Percentiles rank a stretch among this genome's conserved stretches.
Conservation (phyloP, 30 jellyfish, hydroid and myxozoan species). For the Aurelia aurita region DNA sequence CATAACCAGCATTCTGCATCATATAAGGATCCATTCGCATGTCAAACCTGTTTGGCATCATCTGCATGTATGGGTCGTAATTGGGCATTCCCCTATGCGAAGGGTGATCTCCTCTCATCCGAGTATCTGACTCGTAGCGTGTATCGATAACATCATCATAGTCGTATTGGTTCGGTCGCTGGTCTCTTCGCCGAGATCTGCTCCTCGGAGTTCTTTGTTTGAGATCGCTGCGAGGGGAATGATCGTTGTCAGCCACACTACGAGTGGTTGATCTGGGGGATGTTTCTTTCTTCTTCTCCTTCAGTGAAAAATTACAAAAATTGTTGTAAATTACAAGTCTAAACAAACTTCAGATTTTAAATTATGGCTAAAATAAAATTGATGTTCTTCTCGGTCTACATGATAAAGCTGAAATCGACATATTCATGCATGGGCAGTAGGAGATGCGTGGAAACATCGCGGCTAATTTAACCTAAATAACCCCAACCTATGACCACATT, state of each 20-base stretch:
- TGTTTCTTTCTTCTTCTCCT: conserved; percentile 6
- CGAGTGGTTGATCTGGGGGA: conserved; percentile 12
- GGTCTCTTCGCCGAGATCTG: conserved; percentile 10
- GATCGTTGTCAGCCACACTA: background rate
- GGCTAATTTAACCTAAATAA: too few species aligned
- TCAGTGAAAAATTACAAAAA: background rate
- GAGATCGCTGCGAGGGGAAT: background rate
- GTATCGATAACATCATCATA: conserved; percentile 8
- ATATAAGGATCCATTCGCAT: conserved; percentile 49
- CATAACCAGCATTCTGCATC: conserved; percentile 57
- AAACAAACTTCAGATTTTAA: too few species aligned
- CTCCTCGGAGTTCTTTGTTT: conserved; percentile 5
- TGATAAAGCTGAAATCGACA: too few species aligned
- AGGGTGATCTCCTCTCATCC: conserved; percentile 10
- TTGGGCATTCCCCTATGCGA: conserved; percentile 33
- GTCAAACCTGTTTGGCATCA: conserved; percentile 55
- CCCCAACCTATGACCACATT: too few species aligned
- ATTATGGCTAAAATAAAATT: too few species aligned
- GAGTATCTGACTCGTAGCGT: conserved; percentile 6
- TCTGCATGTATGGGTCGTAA: conserved; percentile 63
- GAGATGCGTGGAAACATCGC: too few species aligned
- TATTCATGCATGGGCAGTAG: too few species aligned
- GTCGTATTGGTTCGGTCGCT: background rate
- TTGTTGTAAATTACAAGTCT: too few species aligned
- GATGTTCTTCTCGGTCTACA: too few species aligned